Evolutionary conservation across 2,888 invertebrate species (phyloP).

Genomic region (Tachina grossa): DNA sequence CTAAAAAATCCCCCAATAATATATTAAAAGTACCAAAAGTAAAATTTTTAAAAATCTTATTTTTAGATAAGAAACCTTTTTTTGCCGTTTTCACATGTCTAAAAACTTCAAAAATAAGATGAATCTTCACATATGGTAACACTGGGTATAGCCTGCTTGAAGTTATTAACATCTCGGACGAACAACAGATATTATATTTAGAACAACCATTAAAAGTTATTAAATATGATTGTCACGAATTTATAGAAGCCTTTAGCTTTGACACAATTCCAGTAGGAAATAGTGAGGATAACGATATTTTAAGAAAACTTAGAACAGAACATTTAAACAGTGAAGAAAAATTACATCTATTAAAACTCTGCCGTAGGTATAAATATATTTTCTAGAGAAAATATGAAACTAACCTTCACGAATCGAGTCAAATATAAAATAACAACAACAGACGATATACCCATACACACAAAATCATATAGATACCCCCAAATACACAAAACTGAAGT

Average conservation of each 20-base stretch:
- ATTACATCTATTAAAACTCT: constrained; percentile 19
- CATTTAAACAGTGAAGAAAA: constrained; percentile 45
- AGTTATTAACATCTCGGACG: constrained; percentile 2
- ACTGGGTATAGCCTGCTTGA: background rate
- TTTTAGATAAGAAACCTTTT: too few relatives aligned
- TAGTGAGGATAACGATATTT: background rate
- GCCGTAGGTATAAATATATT: constrained; percentile 29
- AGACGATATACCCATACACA: constrained; percentile 28
- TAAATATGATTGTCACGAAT: background rate
- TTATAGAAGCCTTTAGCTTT: background rate
- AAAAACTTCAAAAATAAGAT: too few relatives aligned
- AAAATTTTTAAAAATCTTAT: too few relatives aligned
- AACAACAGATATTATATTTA: constrained; percentile 71
- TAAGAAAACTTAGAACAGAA: constrained; percentile 40
- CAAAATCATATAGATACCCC: too few relatives aligned
- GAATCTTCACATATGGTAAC: too few relatives aligned
- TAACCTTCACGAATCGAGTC: constrained; percentile 14
- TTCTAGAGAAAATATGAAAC: background rate
- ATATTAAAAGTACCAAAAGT: too few relatives aligned
- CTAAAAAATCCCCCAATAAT: too few relatives aligned
- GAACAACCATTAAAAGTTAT: constrained; percentile 5
- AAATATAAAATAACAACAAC: constrained; percentile 18
- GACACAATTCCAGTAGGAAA: constrained; percentile 2
- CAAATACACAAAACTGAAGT: too few relatives aligned
- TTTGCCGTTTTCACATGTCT: too few relatives aligned